Evolutionary conservation across 2,797 vertebrate species (phyloP).

Genomic region (Rhodeus uyekii): DNA sequence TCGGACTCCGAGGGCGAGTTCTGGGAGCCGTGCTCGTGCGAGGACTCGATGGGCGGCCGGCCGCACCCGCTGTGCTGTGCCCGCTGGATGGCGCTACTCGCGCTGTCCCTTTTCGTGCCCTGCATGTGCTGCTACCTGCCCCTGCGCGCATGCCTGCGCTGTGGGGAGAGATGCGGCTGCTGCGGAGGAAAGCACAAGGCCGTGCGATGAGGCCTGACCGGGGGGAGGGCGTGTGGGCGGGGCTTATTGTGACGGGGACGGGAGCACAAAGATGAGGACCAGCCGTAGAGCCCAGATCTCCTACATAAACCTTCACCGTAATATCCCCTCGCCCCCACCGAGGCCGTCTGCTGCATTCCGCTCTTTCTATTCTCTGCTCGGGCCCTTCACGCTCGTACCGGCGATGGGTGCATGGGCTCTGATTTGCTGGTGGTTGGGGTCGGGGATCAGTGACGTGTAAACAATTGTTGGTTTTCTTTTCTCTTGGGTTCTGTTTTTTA

Average conservation of each 20-base stretch:
- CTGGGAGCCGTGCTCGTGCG: constrained; percentile 93
- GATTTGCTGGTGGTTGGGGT: constrained; percentile 56
- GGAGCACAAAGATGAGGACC: constrained; percentile 50
- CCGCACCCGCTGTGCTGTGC: constrained; percentile 87
- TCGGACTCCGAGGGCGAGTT: constrained; percentile 95
- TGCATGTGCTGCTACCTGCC: constrained; percentile 96
- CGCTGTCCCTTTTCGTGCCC: constrained; percentile 88
- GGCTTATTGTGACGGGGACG: constrained; percentile 23
- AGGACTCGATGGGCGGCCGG: constrained; percentile 78
- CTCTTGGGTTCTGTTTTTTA: constrained; percentile 53
- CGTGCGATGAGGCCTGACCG: constrained; percentile 82
- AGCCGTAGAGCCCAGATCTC: constrained; percentile 47
- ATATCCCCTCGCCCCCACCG: constrained; percentile 53
- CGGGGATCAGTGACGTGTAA: constrained; percentile 72
- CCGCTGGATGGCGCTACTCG: constrained; percentile 89
- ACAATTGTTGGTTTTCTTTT: constrained; percentile 67
- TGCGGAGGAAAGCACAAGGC: constrained; percentile 92
- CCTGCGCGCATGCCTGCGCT: constrained; percentile 87
- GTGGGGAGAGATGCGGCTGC: constrained; percentile 88
- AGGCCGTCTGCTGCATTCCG: constrained; percentile 74
- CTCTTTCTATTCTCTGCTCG: constrained; percentile 71
- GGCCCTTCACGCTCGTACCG: constrained; percentile 69
- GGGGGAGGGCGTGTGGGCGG: constrained; percentile 40
- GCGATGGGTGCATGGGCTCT: constrained; percentile 60
- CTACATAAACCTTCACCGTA: constrained; percentile 43